Evolutionary conservation across 2,888 invertebrate species (phyloP).

Genomic region (Cryptosula pallasiana): DNA sequence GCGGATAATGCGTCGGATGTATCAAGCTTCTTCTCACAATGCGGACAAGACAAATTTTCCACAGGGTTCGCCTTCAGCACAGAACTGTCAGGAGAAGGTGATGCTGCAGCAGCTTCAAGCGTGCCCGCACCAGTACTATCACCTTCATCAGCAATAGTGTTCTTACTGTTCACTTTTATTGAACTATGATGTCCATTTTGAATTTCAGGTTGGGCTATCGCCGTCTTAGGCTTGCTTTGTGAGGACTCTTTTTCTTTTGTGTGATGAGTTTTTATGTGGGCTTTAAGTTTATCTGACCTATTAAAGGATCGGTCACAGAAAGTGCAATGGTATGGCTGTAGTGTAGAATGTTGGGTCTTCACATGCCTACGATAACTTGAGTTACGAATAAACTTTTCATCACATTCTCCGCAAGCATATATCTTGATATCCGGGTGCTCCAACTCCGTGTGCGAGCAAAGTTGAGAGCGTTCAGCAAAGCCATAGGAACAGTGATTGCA

Average conservation of each 20-base stretch:
- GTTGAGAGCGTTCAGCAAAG: neutral
- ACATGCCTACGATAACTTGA: slow-evolving; percentile 11
- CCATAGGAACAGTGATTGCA: neutral
- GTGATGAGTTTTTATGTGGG: neutral
- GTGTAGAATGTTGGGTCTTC: slow-evolving; percentile 9
- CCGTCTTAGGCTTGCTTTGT: neutral
- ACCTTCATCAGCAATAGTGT: neutral
- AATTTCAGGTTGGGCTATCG: too few relatives aligned
- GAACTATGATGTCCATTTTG: neutral
- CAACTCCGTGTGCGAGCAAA: slow-evolving; percentile 5
- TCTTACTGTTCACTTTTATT: neutral
- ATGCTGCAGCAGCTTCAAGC: neutral
- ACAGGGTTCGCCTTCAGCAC: neutral
- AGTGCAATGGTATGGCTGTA: neutral
- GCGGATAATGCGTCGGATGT: neutral
- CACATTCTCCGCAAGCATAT: slow-evolving; percentile 5
- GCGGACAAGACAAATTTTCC: neutral
- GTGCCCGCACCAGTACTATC: neutral
- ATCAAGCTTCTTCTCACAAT: neutral
- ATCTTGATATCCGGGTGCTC: slow-evolving; percentile 9
- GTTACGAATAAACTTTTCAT: slow-evolving; percentile 11
- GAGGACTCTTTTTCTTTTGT: neutral
- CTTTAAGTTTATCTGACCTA: neutral
- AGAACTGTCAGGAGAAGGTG: neutral
- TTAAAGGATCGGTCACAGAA: neutral